Evolutionary conservation across 2,113 vertebrate species (phyloP), one percentile per base, ranked within the genome.

Genomic region (Esox niger): DNA sequence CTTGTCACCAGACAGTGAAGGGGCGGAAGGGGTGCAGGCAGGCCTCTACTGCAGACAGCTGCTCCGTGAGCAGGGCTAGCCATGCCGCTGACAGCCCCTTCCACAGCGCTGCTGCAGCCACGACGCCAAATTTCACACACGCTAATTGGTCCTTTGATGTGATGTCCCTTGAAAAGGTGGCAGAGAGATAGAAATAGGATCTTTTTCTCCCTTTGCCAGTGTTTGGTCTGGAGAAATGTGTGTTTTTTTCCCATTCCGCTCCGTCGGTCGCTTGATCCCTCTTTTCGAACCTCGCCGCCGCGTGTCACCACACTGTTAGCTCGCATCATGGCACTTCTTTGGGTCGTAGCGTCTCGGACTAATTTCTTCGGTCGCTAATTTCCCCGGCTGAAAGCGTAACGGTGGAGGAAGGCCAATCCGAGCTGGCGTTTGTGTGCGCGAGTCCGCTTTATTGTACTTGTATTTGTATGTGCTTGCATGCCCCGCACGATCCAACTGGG

Each of bases 111-210:
- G 64, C 58, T 58, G 38, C 15, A 79, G 93, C 92, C 93, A 89
- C 90, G 78, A 92, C 91, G 91, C 87, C 93, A 93, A 91, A 92
- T 93, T 94, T 93, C 93, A 93, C 85, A 85, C 86, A 92, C 94
- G 94, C 94, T 99, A 97, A 99, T 98, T 97, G 96, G 95, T 90
- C 91, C 93, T 98, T 95, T 97, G 97, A 98, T 98, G 95, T 52
- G 20, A 43, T 21, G 20, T 93, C 90, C 90, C 89, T 71, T 81
- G 90, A 80, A 92, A 96, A 95, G 88, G 93, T 93, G 91, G 89
- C 79, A 89, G 91, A 82, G 84, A 83, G 80, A 58, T 79, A 74
- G 86, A 83, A 82, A 86, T 81, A 88, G 85, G 58, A 69, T 83
- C 75, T 84, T 79, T 79, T 86, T 82, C 65, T 82, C 76, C 66